These are phyloP conservation scores for Anniella stebbinsi DNA, from an alignment of 2,797 vertebrate genomes.

Conservation along the genomic window DNA sequence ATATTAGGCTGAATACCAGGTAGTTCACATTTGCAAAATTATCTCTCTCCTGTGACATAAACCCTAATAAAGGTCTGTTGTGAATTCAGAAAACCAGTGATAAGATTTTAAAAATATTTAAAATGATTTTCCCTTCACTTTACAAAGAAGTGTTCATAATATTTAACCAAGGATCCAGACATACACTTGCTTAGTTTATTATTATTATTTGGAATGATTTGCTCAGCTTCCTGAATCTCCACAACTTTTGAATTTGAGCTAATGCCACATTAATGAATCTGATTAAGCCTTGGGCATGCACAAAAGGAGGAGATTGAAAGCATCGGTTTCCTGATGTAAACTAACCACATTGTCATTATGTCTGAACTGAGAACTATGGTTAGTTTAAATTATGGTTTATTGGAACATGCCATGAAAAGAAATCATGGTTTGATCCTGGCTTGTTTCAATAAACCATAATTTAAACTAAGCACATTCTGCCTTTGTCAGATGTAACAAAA, in stretches of 20 bases:
- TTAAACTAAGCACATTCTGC: neutral
- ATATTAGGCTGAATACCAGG: neutral
- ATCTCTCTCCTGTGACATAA: constrained; percentile 2
- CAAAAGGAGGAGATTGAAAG: too few relatives aligned
- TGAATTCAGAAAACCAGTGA: neutral
- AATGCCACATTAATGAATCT: neutral
- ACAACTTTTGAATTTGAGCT: neutral
- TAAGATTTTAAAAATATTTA: neutral
- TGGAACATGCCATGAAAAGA: neutral
- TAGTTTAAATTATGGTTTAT: neutral
- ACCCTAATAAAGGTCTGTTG: constrained; percentile 51
- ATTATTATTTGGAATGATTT: neutral
- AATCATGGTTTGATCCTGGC: neutral
- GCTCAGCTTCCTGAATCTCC: neutral
- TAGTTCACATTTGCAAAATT: neutral
- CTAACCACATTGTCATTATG: neutral
- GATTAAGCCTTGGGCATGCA: too few relatives aligned
- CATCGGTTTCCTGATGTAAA: too few relatives aligned
- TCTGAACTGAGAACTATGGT: neutral
- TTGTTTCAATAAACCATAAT: neutral
- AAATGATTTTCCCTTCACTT: too few relatives aligned
- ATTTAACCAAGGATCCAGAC: neutral
- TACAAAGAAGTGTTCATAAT: neutral
- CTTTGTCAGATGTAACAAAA: neutral
- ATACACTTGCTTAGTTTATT: neutral